Conservation (phyloP, 1,140 invertebrate species). For the Bombus confusus region DNA sequence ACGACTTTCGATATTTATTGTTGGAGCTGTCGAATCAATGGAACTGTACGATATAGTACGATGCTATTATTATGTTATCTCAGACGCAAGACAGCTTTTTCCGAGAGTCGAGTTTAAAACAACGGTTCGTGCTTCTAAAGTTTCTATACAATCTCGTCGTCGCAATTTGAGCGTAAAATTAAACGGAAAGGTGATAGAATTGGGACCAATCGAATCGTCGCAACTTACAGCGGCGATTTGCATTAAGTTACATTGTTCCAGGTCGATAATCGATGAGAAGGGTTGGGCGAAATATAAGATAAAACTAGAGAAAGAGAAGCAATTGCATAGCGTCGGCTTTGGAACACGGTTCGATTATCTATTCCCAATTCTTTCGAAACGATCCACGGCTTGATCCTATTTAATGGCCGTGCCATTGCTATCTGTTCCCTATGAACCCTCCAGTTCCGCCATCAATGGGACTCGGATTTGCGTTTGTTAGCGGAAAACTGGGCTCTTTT, state of each 20-base stretch:
- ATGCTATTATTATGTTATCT: too few relatives aligned
- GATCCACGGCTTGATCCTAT: slow-evolving; percentile 60
- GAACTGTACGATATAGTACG: too few relatives aligned
- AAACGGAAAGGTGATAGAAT: background rate
- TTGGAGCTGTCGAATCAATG: too few relatives aligned
- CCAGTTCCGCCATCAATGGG: slow-evolving; percentile 54
- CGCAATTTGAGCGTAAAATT: background rate
- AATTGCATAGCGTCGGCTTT: slow-evolving; percentile 21
- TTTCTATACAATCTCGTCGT: background rate
- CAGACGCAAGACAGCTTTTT: too few relatives aligned
- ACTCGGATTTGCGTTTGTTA: slow-evolving; percentile 68
- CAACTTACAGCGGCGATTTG: slow-evolving; percentile 3
- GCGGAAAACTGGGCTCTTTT: slow-evolving; percentile 63
- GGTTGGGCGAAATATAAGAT: background rate
- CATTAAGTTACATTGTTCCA: slow-evolving; percentile 36
- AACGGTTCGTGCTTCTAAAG: background rate
- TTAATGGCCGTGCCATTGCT: slow-evolving; percentile 60
- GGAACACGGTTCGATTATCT: slow-evolving; percentile 61
- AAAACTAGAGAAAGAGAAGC: background rate
- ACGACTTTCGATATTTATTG: too few relatives aligned
- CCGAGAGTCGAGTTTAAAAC: too few relatives aligned
- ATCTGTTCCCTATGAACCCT: slow-evolving; percentile 49
- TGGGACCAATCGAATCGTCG: background rate
- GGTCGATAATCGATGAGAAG: background rate
- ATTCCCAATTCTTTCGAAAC: slow-evolving; percentile 62